phyloP scores from a whole-genome alignment of 1,140 invertebrate genomes.

The Drosophila malerkotliana region DNA sequence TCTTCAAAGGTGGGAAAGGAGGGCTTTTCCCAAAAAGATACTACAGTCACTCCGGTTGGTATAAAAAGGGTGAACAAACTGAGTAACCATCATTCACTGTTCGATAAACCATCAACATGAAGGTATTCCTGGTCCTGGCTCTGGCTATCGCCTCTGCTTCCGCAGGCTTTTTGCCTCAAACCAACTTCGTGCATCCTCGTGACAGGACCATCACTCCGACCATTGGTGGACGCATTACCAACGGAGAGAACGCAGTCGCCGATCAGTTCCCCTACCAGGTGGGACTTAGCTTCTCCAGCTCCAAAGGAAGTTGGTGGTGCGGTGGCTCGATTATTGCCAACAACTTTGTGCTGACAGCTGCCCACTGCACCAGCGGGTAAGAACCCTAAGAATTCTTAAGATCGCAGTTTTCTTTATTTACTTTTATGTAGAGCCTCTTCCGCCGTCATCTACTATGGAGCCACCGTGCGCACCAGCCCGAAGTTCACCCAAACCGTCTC shows the following conservation, averaged over 20 bases:
- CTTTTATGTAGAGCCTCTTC: background rate
- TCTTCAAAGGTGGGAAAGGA: too few species aligned
- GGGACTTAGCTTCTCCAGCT: constrained; percentile 80
- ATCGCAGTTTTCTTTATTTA: too few species aligned
- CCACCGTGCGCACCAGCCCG: constrained; percentile 41
- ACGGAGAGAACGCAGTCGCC: constrained; percentile 55
- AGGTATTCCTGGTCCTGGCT: background rate
- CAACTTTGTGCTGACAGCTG: constrained; percentile 86
- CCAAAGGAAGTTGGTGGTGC: constrained; percentile 82
- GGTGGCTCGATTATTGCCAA: constrained; percentile 86
- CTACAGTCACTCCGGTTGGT: too few species aligned
- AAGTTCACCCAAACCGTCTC: constrained; percentile 42
- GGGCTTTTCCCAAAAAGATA: too few species aligned
- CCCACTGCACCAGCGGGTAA: constrained; percentile 84
- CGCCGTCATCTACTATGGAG: constrained; percentile 20
- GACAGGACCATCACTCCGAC: constrained; percentile 40
- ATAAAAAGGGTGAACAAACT: too few species aligned
- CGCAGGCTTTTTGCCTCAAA: constrained; percentile 53
- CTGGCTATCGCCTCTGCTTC: constrained; percentile 10
- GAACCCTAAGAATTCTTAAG: too few species aligned
- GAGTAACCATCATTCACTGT: background rate
- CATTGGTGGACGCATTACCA: constrained; percentile 71
- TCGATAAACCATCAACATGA: background rate
- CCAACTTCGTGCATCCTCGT: constrained; percentile 53
- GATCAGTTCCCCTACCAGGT: constrained; percentile 86